Conservation (phyloP, 2,888 invertebrate species). For the Luffia ferchaultella region DNA sequence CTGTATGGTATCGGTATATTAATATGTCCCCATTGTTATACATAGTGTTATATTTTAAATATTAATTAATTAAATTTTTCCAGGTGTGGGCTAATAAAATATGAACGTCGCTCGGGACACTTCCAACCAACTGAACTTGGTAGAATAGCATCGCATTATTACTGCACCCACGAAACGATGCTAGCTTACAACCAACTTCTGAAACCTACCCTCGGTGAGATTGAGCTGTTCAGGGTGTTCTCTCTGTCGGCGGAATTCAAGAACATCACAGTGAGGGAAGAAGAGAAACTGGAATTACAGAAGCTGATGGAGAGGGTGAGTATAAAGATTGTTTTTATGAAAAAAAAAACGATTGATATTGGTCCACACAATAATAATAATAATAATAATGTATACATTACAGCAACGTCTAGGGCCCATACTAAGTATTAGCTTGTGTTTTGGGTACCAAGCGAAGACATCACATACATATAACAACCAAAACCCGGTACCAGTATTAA, state of each 20-base stretch:
- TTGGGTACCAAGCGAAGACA: too few species aligned
- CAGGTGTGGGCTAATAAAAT: conserved; percentile 93
- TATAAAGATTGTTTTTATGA: conserved; percentile 1
- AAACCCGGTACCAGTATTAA: too few species aligned
- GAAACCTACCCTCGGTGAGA: conserved; percentile 96
- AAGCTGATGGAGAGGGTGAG: conserved; percentile 80
- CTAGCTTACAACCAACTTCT: conserved; percentile 94
- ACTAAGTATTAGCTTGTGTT: too few species aligned
- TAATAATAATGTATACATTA: too few species aligned
- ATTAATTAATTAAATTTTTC: not conserved
- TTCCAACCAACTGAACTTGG: conserved; percentile 92
- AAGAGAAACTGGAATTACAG: conserved; percentile 96
- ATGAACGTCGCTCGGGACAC: conserved; percentile 93
- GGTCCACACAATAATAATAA: too few species aligned
- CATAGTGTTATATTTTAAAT: not conserved
- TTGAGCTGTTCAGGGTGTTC: conserved; percentile 97
- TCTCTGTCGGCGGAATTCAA: conserved; percentile 97
- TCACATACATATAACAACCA: too few species aligned
- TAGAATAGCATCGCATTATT: conserved; percentile 97
- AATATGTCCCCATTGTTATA: too few species aligned
- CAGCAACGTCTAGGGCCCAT: too few species aligned
- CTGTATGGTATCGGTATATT: too few species aligned
- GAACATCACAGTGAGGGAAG: conserved; percentile 91
- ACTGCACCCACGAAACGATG: conserved; percentile 97
- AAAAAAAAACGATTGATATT: not conserved